Evolutionary conservation across 2,888 invertebrate species (phyloP).

Genomic region (Nymphalis urticae): DNA sequence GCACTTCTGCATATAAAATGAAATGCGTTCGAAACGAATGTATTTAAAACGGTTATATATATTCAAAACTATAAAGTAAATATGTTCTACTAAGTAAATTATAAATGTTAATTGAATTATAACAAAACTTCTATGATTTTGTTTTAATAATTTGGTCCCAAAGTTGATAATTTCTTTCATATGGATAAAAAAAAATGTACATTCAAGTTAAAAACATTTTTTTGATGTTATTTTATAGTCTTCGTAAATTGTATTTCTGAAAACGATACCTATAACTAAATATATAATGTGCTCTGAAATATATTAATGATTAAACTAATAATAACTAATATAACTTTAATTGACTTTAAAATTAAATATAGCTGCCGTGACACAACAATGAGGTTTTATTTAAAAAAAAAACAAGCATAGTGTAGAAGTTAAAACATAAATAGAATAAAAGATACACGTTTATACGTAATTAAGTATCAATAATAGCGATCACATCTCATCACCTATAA

Average conservation of each 20-base stretch:
- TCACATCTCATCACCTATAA: no score
- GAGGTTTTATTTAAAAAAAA: not conserved
- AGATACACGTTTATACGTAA: no score
- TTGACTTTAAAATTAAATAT: not conserved
- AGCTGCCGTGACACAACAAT: constrained; percentile 7
- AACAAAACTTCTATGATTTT: not conserved
- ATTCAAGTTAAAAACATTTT: no score
- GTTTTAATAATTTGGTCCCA: constrained; percentile 13
- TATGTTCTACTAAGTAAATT: no score
- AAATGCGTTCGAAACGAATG: not conserved
- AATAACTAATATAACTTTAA: not conserved
- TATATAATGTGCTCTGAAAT: constrained; percentile 4
- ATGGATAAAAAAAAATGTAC: not conserved
- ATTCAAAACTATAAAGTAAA: no score
- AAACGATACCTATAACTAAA: not conserved
- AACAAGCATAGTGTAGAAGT: not conserved
- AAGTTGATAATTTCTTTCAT: constrained; percentile 5
- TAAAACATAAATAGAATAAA: no score
- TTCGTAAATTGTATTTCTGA: not conserved
- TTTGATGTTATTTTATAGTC: no score
- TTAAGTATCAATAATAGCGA: no score
- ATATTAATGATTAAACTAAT: constrained; percentile 3
- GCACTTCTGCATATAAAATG: constrained; percentile 21
- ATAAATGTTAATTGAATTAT: no score
- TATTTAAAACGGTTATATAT: not conserved